These are phyloP conservation scores for Leptoclinus maculatus DNA, from an alignment of 2,797 vertebrate genomes.

Conservation along the genomic window DNA sequence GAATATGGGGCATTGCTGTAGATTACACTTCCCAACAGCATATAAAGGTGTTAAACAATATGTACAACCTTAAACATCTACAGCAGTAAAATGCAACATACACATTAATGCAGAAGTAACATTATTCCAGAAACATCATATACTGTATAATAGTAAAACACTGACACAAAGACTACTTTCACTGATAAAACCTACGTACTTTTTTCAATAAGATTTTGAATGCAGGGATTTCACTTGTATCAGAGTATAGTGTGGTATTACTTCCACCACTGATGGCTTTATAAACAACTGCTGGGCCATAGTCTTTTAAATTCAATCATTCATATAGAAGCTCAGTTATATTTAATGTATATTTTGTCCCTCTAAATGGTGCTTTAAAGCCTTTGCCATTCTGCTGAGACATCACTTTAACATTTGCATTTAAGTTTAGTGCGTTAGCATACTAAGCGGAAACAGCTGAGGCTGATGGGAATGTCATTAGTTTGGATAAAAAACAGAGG, in stretches of 20 bases:
- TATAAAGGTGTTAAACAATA: neutral
- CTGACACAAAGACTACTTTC: neutral
- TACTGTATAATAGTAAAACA: neutral
- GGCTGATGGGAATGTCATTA: neutral
- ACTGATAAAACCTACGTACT: too few species aligned
- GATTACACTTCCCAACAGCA: neutral
- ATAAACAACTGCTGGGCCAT: neutral
- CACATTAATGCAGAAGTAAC: neutral
- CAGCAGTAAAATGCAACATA: neutral
- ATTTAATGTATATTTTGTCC: neutral
- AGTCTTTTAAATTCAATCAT: neutral
- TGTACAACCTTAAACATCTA: too few species aligned
- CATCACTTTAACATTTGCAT: neutral
- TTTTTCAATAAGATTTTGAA: neutral
- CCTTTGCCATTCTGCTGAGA: neutral
- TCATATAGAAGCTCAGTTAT: neutral
- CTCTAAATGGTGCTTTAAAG: neutral
- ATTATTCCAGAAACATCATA: neutral
- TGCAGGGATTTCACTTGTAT: neutral
- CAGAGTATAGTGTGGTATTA: neutral
- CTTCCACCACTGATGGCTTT: too few species aligned
- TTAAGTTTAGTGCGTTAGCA: neutral
- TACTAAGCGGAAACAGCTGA: neutral
- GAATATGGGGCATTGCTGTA: too few species aligned
- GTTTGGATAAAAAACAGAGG: neutral